These are phyloP conservation scores for Brevimyrus niger DNA, from an alignment of 2,113 vertebrate genomes.

Conservation along the genomic window DNA sequence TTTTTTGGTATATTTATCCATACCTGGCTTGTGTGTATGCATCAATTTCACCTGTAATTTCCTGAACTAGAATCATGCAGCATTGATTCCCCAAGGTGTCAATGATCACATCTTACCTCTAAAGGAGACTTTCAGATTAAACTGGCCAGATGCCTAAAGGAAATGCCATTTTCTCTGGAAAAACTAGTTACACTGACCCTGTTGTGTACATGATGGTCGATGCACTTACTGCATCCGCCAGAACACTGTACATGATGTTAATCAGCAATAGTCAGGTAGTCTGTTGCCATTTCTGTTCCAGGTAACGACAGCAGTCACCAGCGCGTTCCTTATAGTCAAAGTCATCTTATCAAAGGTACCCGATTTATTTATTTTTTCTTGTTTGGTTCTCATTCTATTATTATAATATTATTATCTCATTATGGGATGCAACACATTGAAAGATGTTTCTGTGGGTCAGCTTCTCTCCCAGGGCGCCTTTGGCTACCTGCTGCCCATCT, in stretches of 20 bases:
- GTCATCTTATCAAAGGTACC: constrained; percentile 90
- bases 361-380: neutral
- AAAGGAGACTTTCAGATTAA: neutral
- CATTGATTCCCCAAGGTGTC: neutral
- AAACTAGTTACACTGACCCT: neutral
- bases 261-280: neutral
- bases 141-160: neutral
- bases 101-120: neutral
- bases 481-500: constrained; percentile 90
- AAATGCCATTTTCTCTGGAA: neutral
- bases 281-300: constrained; percentile 50
- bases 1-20: neutral
- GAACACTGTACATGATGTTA: neutral
- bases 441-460: constrained; percentile 45
- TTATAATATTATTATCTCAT: too few species aligned
- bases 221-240: neutral
- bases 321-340: constrained; percentile 87
- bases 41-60: neutral
- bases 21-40: neutral
- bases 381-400: neutral
- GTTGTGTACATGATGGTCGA: neutral
- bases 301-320: constrained; percentile 85
- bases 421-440: neutral
- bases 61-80: neutral
- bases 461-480: constrained; percentile 91